Evolutionary conservation across 2,113 vertebrate genomes (phyloP).

Genomic region (Gavia stellata): DNA sequence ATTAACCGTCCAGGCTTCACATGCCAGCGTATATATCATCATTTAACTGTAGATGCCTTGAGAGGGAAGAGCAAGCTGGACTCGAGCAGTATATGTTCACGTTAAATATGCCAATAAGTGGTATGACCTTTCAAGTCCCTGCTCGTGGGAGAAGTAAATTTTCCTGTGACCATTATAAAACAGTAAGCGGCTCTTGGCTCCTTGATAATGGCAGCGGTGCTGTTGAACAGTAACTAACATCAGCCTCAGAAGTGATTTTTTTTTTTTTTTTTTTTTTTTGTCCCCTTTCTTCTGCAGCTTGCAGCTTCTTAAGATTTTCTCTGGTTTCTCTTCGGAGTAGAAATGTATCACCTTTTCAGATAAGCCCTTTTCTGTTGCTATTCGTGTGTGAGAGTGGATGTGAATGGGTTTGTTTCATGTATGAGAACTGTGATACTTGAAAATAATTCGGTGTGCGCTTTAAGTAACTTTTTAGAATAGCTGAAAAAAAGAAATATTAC

Average conservation of each 20-base stretch:
- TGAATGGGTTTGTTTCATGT: not conserved
- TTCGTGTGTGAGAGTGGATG: not conserved
- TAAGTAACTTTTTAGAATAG: not conserved
- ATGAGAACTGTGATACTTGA: not conserved
- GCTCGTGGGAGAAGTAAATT: constrained; percentile 79
- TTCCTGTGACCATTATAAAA: constrained; percentile 84
- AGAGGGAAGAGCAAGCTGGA: constrained; percentile 14
- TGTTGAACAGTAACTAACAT: not conserved
- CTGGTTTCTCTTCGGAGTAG: not conserved
- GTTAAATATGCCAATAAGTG: constrained; percentile 70
- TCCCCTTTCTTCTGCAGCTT: not conserved
- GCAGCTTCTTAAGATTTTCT: not conserved
- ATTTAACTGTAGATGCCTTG: constrained; percentile 34
- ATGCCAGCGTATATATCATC: constrained; percentile 6
- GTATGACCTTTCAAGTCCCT: constrained; percentile 69
- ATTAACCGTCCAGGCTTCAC: constrained; percentile 68
- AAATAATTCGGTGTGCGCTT: not conserved
- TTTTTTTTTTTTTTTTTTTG: too few relatives aligned
- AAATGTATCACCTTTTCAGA: not conserved
- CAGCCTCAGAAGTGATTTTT: not conserved
- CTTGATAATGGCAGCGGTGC: not conserved
- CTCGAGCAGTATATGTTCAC: not conserved
- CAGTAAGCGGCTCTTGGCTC: constrained; percentile 74
- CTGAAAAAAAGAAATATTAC: not conserved
- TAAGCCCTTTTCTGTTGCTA: not conserved